Conservation (phyloP, 2,113 vertebrate genomes). For the Podocnemis expansa region DNA sequence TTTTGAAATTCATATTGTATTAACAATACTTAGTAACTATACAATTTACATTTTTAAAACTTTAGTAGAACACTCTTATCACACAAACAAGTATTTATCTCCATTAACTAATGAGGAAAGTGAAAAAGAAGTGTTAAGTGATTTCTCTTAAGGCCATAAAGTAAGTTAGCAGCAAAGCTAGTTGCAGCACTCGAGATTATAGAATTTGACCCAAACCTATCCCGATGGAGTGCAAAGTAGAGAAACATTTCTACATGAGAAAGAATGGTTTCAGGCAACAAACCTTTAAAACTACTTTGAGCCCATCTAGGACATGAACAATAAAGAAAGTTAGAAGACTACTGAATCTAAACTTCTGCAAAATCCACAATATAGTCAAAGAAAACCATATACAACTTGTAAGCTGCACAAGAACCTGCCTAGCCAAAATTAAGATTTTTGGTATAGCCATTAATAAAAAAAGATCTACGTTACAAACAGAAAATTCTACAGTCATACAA, state of each 20-base stretch:
- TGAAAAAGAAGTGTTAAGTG: background rate
- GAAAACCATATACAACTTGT: background rate
- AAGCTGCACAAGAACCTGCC: background rate
- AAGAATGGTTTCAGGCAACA: background rate
- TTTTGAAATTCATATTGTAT: background rate
- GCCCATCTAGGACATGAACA: background rate
- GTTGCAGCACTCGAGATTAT: background rate
- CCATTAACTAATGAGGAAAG: background rate
- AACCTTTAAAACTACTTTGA: background rate
- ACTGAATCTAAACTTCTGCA: background rate
- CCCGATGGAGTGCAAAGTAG: background rate
- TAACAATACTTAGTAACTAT: background rate
- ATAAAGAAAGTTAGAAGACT: background rate
- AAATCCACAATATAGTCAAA: background rate
- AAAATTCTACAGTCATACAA: background rate
- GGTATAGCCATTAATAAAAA: background rate
- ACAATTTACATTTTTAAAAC: background rate
- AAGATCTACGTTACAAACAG: background rate
- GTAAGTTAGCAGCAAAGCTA: background rate
- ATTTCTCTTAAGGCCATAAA: background rate
- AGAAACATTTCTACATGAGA: background rate
- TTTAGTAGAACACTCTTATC: background rate
- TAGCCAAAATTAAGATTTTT: background rate
- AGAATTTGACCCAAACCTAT: background rate
- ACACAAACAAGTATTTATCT: background rate